Percentiles rank a stretch among this genome's conserved stretches.
Evolutionary conservation across 2,888 invertebrate genomes (phyloP).

Genomic region (Volucella zonaria): DNA sequence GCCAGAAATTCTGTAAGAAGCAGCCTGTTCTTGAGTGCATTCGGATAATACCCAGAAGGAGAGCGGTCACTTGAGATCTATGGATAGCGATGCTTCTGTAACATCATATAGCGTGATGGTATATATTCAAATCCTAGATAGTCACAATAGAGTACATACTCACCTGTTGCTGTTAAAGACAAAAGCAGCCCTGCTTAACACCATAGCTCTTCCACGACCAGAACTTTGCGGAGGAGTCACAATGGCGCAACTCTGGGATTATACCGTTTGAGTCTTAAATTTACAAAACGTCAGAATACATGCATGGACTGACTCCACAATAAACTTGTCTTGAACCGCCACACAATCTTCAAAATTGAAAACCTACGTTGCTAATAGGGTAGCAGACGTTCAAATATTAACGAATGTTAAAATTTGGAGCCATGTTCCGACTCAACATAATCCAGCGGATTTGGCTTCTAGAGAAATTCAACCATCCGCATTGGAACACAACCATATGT

Average conservation of each 20-base stretch:
- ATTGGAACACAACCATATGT: neutral
- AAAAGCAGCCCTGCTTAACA: slow-evolving; percentile 20
- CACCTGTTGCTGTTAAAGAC: slow-evolving; percentile 20
- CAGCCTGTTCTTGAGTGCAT: slow-evolving; percentile 6
- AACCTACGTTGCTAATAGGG: slow-evolving; percentile 1
- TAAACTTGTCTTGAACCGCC: neutral
- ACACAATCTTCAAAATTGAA: neutral
- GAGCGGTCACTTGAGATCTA: slow-evolving; percentile 8
- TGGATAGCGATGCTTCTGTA: slow-evolving; percentile 43
- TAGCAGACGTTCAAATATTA: neutral
- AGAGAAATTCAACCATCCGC: slow-evolving; percentile 1
- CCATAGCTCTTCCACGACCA: slow-evolving; percentile 16
- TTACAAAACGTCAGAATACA: neutral
- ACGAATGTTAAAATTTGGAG: neutral
- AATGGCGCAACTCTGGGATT: neutral
- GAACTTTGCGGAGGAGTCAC: slow-evolving; percentile 20
- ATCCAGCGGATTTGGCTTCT: slow-evolving; percentile 6
- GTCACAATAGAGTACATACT: slow-evolving; percentile 7
- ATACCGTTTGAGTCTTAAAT: neutral
- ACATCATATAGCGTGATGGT: slow-evolving; percentile 25
- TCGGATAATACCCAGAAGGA: neutral
- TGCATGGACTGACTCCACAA: neutral
- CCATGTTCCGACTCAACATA: neutral
- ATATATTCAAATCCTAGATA: slow-evolving; percentile 3
- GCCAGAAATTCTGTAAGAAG: neutral